Evolutionary conservation across 2,797 vertebrate species (phyloP), one percentile per base, ranked within the genome.

Genomic region (Takifugu rubripes): DNA sequence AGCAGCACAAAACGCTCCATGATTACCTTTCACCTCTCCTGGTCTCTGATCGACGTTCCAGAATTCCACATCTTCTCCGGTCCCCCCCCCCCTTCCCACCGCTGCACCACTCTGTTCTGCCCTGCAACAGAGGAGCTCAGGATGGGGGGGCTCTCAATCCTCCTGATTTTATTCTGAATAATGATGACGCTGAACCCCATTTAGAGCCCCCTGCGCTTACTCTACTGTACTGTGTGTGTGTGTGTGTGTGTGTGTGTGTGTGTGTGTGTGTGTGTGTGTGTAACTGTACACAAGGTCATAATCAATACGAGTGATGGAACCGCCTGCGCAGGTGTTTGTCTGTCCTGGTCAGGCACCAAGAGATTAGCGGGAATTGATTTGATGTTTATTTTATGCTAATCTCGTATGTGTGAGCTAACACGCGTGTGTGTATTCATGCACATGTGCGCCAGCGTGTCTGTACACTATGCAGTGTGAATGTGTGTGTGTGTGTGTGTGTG

Each of bases 381-480:
- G 80, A 75, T 58, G 64, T 67, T 66, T 66, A 72, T 79, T 78
- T 79, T 54, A 66, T 59, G 59, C 65, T 78, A 77, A 86, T 87
- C 44, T 10, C 27, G 27, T 29, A 29, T 7, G 27, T 29, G 27
- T 4, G 7, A 29, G 27, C 27, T 7, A 29, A 29, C 1, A 4
- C 27, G 4, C 7, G 4, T 52, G 45, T 63, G 53, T 17, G 8
- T 29, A 31, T 17, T 45, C 45, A 25, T 46, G 46, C 42, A 43
- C n/a, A 44, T 16, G 43, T 44, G 43, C 10, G 31, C 9, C 8
- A 33, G 6, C 11, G 25, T 40, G 47, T 49, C 24, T 25, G 25
- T 50, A 44, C 43, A 3, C 15, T 44, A 40, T 14, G 3, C 25
- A 49, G 27, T 49, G 53, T 51, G 51, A 2, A 21, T 27, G 56